Evolutionary conservation across 2,113 vertebrate species (phyloP).

Genomic region (Cervus canadensis): DNA sequence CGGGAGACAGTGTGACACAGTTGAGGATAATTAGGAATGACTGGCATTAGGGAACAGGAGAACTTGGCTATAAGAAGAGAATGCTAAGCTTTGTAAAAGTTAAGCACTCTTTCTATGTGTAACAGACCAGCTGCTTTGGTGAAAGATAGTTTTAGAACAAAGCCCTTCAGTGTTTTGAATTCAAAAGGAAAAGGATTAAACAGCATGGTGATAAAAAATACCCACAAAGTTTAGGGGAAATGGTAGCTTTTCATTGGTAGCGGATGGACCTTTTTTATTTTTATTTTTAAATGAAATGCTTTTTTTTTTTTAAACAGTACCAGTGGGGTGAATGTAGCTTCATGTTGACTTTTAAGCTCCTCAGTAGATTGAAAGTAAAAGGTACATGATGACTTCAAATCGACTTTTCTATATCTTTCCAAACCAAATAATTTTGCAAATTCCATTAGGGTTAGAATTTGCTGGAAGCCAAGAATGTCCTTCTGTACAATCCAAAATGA

Average conservation of each 20-base stretch:
- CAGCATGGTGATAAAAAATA: background rate
- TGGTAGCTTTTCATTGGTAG: background rate
- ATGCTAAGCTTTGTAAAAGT: background rate
- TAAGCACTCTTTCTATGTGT: background rate
- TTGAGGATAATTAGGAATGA: background rate
- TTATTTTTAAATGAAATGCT: background rate
- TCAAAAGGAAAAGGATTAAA: conserved; percentile 35
- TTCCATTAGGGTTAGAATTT: conserved; percentile 55
- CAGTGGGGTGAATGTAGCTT: background rate
- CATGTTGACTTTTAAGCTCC: background rate
- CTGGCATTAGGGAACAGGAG: background rate
- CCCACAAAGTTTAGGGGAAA: background rate
- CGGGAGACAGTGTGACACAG: background rate
- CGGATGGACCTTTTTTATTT: background rate
- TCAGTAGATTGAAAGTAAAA: conserved; percentile 9
- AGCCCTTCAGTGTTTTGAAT: background rate
- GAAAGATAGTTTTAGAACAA: background rate
- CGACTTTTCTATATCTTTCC: conserved; percentile 36
- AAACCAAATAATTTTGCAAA: conserved; percentile 56
- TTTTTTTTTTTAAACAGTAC: background rate
- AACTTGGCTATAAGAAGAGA: background rate
- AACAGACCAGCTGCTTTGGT: background rate
- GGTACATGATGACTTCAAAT: conserved; percentile 45
- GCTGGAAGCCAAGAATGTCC: conserved; percentile 46
- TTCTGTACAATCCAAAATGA: conserved; percentile 32